Evolutionary conservation across 64 coral and sea anemone genomes (phyloP), one percentile per base, ranked within the genome.

Genomic region (Porites lutea): DNA sequence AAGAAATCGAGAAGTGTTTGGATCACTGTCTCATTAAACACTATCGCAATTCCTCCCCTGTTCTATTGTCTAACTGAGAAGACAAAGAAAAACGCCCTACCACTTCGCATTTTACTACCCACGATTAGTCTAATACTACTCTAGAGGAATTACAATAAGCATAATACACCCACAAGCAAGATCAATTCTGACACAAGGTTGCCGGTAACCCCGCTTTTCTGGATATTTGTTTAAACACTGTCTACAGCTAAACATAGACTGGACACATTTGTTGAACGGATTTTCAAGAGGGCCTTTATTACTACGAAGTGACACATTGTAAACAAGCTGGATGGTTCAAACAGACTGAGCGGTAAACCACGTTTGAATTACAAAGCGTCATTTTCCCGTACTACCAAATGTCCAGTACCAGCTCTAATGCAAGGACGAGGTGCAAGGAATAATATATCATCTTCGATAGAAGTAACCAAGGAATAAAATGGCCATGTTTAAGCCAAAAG

Each of bases 111-210:
- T 51, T 14, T 48, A 47, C 14, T 6, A 3, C 43, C 46, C 71
- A 74, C 44, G 2, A 23, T 46, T 6, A 74, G 3, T 8, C 9
- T 55, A 37, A 37, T 37, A 37, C 27, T 37, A 37, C 27, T 37
- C 27, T 37, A 37, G 27, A 37, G 27, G 27, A 37, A 37, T 37
- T 37, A 37, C 27, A 37, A 37, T 37, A 37, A 37, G 27, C 27
- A 37, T 37, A 37, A 37, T 37, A 37, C 27, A 37, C 27, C 81
- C 81, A 84, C 81, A 84, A 69, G 81, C 81, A 67, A 11, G 23
- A 59, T 60, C 20, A 6, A 22, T 23, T 44, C 22, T 44, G 52
- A 19, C 18, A 5, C 8, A 52, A 82, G 43, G 43, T 21, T 19
- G 27, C 81, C 47, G 48, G 8, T 66, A 19, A 51, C 81, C 21